A percentile compares a stretch with the other conserved stretches of the same genome.
Conservation (phyloP, 2,797 vertebrate genomes). For the Acanthurus leucopareius region DNA sequence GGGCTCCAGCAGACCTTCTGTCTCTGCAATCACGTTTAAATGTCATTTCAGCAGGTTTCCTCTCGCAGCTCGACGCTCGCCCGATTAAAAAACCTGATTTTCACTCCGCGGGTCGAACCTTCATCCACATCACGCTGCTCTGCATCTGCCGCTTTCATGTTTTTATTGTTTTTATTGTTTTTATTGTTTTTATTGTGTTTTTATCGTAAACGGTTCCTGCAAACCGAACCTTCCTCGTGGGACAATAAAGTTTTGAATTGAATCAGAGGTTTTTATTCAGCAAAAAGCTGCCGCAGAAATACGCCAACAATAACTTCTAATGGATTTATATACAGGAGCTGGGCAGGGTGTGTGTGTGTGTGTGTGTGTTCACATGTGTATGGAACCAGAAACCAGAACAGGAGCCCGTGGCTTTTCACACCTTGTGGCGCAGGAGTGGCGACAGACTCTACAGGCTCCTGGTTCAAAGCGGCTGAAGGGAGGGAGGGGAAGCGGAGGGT, state of each 20-base stretch:
- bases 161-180: conserved; percentile 38
- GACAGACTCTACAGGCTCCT: conserved; percentile 71
- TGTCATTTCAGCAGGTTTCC: conserved; percentile 46
- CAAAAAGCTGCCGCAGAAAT: conserved; percentile 33
- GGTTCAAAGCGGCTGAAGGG: conserved; percentile 74
- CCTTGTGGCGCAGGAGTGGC: conserved; percentile 67
- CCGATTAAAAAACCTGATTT: conserved; percentile 22
- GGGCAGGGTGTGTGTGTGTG: conserved; percentile 19
- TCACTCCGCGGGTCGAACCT: conserved; percentile 10
- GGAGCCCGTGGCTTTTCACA: conserved; percentile 74
- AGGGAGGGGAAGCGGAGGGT: conserved; percentile 35
- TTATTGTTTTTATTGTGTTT: conserved; percentile 69
- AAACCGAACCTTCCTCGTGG: conserved; percentile 61
- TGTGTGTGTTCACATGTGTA: conserved; percentile 41
- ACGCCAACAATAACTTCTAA: conserved; percentile 65
- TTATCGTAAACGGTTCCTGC: conserved; percentile 56
- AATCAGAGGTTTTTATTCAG: conserved; percentile 64
- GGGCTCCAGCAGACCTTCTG: conserved; percentile 27
- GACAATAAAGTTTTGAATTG: conserved; percentile 61
- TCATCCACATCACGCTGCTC: conserved; percentile 42
- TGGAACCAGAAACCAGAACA: conserved; percentile 71
- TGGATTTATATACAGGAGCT: conserved; percentile 55
- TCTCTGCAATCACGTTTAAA: conserved; percentile 31
- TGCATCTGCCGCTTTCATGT: conserved; percentile 48
- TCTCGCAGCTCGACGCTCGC: background rate